Conservation (phyloP, 2,888 invertebrate genomes). For the Drosophila yooni region DNA sequence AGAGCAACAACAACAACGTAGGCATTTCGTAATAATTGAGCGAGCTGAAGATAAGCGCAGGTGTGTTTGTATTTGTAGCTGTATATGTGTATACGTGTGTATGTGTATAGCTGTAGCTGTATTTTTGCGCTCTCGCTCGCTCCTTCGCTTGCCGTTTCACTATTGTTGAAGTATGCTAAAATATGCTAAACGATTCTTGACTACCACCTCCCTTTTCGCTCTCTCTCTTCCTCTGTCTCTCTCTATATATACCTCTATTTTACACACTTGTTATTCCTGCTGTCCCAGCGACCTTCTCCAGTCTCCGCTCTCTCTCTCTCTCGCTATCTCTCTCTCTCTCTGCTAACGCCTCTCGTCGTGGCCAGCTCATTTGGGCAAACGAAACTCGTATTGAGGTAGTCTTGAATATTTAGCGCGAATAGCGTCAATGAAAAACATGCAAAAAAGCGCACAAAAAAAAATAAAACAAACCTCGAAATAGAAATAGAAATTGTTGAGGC, state of each 20-base stretch:
- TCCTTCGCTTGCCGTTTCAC: constrained; percentile 36
- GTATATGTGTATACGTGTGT: neutral
- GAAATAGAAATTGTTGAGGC: constrained; percentile 36
- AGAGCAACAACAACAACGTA: constrained; percentile 9
- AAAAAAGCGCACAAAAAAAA: constrained; percentile 16
- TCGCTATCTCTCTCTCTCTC: neutral
- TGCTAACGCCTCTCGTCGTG: neutral
- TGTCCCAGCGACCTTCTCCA: constrained; percentile 19
- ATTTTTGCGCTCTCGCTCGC: neutral
- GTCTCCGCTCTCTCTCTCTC: neutral
- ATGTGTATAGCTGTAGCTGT: constrained; percentile 1
- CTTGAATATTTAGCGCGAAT: constrained; percentile 63
- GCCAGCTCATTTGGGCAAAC: constrained; percentile 69
- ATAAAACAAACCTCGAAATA: constrained; percentile 25
- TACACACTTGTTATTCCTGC: constrained; percentile 43
- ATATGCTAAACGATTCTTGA: constrained; percentile 72
- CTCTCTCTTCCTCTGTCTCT: constrained; percentile 13
- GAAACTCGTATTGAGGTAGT: constrained; percentile 79
- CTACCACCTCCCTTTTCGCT: constrained; percentile 7
- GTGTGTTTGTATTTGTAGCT: constrained; percentile 17
- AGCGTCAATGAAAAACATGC: constrained; percentile 34
- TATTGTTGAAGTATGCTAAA: constrained; percentile 64
- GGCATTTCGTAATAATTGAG: constrained; percentile 71
- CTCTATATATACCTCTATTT: constrained; percentile 9
- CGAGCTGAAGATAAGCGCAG: constrained; percentile 49